phyloP scores from a whole-genome alignment of 2,113 vertebrate species.

The Lucifuga dentata region DNA sequence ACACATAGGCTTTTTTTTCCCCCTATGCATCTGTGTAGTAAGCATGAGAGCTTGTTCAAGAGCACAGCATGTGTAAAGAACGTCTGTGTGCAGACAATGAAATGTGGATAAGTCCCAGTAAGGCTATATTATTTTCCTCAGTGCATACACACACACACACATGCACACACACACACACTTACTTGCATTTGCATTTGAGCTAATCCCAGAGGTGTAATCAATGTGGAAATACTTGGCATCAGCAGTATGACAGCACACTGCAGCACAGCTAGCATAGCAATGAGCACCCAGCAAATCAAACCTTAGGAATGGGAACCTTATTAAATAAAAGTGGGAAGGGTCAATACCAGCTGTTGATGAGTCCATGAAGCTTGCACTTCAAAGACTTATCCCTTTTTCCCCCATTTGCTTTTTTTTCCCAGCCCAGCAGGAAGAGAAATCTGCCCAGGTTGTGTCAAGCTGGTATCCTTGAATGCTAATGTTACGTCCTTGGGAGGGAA shows the following conservation, averaged over 20 bases:
- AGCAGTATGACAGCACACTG: slow-evolving; percentile 78
- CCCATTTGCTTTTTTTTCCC: slow-evolving; percentile 47
- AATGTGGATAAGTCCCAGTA: slow-evolving; percentile 9
- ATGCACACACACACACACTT: slow-evolving; percentile 26
- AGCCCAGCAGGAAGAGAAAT: slow-evolving; percentile 56
- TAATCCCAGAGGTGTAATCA: slow-evolving; percentile 83
- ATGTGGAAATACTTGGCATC: slow-evolving; percentile 78
- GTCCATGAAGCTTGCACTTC: slow-evolving; percentile 66
- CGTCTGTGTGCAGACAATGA: slow-evolving; percentile 23
- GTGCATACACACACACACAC: slow-evolving; percentile 20
- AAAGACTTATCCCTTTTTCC: slow-evolving; percentile 54
- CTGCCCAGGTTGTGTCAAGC: slow-evolving; percentile 53
- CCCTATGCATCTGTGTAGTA: background rate
- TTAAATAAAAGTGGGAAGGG: slow-evolving; percentile 78
- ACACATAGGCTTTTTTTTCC: background rate
- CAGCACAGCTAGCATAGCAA: slow-evolving; percentile 72
- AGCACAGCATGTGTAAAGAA: slow-evolving; percentile 1
- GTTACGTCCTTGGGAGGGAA: slow-evolving; percentile 63
- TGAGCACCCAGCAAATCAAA: slow-evolving; percentile 68
- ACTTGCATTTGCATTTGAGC: slow-evolving; percentile 75
- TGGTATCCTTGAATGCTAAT: slow-evolving; percentile 72
- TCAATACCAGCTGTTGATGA: slow-evolving; percentile 80
- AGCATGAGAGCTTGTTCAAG: slow-evolving; percentile 1
- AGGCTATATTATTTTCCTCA: slow-evolving; percentile 15
- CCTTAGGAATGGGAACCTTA: slow-evolving; percentile 69